These are phyloP conservation scores for Menidia menidia DNA, from an alignment of 2,797 vertebrate genomes.

Conservation along the genomic window DNA sequence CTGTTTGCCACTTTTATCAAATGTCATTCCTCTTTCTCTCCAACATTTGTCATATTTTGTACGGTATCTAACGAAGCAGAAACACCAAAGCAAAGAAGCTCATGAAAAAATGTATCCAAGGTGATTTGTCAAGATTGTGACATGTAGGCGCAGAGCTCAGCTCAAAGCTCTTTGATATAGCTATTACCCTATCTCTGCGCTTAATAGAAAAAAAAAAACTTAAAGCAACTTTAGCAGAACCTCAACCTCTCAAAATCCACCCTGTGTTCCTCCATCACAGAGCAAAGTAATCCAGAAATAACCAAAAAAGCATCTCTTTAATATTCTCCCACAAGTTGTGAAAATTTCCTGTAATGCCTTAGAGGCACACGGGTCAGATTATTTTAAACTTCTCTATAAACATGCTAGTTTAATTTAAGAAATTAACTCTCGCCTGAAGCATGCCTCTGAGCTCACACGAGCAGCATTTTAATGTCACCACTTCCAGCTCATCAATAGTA, in stretches of 20 bases:
- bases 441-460: conserved; percentile 76
- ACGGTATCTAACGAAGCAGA: conserved; percentile 55
- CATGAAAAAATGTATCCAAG: conserved; percentile 32
- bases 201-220: conserved; percentile 39
- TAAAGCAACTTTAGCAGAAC: conserved; percentile 53
- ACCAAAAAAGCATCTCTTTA: conserved; percentile 69
- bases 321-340: conserved; percentile 68
- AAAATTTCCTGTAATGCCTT: conserved; percentile 63
- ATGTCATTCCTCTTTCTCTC: conserved; percentile 40
- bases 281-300: conserved; percentile 67
- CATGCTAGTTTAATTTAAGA: conserved; percentile 83
- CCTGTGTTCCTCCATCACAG: conserved; percentile 52
- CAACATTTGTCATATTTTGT: conserved; percentile 56
- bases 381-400: conserved; percentile 82
- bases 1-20: conserved; percentile 54
- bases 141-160: conserved; percentile 49
- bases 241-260: conserved; percentile 40
- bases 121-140: conserved; percentile 70
- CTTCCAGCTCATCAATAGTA: conserved; percentile 53
- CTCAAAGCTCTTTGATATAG: conserved; percentile 61
- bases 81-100: conserved; percentile 28
- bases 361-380: conserved; percentile 79
- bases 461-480: conserved; percentile 67
- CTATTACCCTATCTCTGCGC: conserved; percentile 58
- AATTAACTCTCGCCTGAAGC: conserved; percentile 84